These are phyloP conservation scores for Dynastes hyllus DNA, from an alignment of 2,888 invertebrate genomes.

Conservation along the genomic window DNA sequence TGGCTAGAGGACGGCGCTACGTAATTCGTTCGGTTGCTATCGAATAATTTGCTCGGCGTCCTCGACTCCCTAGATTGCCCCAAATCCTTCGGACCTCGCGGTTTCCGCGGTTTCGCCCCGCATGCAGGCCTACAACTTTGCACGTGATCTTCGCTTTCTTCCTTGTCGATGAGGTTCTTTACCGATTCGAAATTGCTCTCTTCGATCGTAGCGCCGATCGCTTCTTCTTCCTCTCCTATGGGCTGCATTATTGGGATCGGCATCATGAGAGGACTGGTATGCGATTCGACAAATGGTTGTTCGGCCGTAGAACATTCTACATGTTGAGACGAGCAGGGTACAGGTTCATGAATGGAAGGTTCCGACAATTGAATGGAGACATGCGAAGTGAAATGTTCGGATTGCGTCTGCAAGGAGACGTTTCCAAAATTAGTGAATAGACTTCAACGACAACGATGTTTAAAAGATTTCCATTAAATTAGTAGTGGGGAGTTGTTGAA, in stretches of 20 bases:
- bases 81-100: too few relatives aligned
- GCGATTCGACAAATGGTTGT: too few relatives aligned
- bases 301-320: too few relatives aligned
- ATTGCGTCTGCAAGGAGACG: background rate
- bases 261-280: too few relatives aligned
- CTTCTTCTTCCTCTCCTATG: constrained; percentile 11
- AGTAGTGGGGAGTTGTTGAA: too few relatives aligned
- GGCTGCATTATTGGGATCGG: background rate
- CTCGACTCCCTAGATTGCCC: background rate
- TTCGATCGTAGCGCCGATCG: constrained; percentile 15
- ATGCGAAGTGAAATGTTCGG: background rate
- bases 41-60: background rate
- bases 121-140: too few relatives aligned
- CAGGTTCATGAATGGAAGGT: background rate
- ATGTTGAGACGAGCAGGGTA: too few relatives aligned
- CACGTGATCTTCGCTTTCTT: background rate
- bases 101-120: too few relatives aligned
- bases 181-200: background rate
- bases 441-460: too few relatives aligned
- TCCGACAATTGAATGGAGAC: background rate
- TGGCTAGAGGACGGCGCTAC: background rate
- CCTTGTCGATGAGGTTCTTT: background rate
- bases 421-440: background rate
- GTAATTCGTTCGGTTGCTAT: background rate
- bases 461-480: too few relatives aligned